phyloP scores from a whole-genome alignment of 2,797 vertebrate species.

The Brachyalestes nurse region DNA sequence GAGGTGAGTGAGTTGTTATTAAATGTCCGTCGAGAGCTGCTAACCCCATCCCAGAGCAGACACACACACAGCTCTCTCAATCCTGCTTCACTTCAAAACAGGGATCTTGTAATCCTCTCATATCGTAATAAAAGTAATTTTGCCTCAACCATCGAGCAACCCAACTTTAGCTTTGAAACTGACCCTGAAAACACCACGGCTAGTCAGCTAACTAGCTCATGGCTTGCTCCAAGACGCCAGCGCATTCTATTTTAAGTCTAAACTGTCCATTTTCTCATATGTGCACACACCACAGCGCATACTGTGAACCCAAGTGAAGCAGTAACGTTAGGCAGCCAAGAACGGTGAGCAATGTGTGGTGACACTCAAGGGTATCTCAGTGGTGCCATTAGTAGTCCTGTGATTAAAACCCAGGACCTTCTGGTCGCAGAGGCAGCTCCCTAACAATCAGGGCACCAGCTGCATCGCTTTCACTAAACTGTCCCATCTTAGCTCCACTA shows the following conservation, averaged over 20 bases:
- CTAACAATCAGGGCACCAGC: no score
- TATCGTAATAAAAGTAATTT: no score
- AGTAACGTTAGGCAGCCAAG: no score
- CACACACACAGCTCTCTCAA: not conserved
- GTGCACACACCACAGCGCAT: no score
- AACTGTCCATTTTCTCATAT: no score
- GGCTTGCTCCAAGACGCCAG: not conserved
- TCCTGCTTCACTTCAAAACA: not conserved
- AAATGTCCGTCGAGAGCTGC: constrained; percentile 56
- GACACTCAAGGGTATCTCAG: no score
- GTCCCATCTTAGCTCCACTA: not conserved
- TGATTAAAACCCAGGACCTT: no score
- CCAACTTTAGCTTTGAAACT: not conserved
- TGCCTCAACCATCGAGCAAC: constrained; percentile 4
- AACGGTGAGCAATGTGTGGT: no score
- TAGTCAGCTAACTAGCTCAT: not conserved
- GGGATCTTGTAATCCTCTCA: no score
- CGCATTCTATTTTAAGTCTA: not conserved
- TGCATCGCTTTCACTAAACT: not conserved
- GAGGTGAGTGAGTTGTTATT: constrained; percentile 78
- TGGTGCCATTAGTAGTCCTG: not conserved
- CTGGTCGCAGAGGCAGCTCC: no score
- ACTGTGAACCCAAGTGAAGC: no score
- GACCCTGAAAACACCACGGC: not conserved
- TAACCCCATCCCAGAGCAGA: constrained; percentile 5